Evolutionary conservation across 1,140 invertebrate species (phyloP), one percentile per base, ranked within the genome.

Genomic region (Procambarus virginalis): DNA sequence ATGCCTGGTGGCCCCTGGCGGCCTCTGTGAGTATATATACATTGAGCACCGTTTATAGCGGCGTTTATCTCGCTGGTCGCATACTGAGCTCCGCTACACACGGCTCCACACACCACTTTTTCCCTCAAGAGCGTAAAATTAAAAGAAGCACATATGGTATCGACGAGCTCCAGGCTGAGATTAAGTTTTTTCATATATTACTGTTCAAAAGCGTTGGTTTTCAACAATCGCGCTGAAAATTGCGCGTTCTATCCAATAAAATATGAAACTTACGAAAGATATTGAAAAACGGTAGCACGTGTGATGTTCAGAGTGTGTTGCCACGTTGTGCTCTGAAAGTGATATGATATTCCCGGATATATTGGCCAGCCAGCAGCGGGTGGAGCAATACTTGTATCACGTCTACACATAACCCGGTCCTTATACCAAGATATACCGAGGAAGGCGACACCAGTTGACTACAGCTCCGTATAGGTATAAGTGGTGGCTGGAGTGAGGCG

Each of bases 101-200:
- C 8, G 12, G 51, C 51, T 55, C 51, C 51, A 55, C 51, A 55
- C 51, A 12, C 55, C 68, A 58, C 55, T 17, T 64, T 75, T 34
- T 34, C 34, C 34, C 34, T 34, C 34, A 34, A 34, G 34, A 34
- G 34, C 82, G 70, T 64, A 75, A 84, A 84, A 84, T 84, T 84
- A 84, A 84, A 84, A 84, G 55, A 34, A 75, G 75, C 82, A 75
- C 82, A 84, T 75, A 84, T 84, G 82, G 82, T 84, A 84, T 75
- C 70, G 82, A 84, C 70, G 82, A 84, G 64, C 45, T 46, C 34
- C 68, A 64, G 73, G 46, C 82, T 45, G 82, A 84, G 82, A 84
- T 84, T 84, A 84, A 84, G 82, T 84, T 75, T 84, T 73, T 45
- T 17, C 82, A n/a, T n/a, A 51, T 17, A 34, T n/a, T 48, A 75